phyloP scores from a whole-genome alignment of 2,797 vertebrate genomes.

The Thaleichthys pacificus region DNA sequence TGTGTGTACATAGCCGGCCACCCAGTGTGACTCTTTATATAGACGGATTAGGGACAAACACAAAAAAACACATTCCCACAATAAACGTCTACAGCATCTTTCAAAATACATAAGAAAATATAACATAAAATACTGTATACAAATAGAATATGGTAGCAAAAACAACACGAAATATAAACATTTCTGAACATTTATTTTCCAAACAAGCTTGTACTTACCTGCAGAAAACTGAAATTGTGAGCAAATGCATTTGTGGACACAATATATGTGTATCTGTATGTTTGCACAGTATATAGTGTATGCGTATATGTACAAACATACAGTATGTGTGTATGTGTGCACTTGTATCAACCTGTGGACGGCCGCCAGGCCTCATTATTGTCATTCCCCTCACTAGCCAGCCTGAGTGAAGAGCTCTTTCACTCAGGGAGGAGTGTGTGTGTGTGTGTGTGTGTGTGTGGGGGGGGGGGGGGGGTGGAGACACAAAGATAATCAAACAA shows the following conservation, averaged over 20 bases:
- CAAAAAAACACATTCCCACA: constrained; percentile 64
- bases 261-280: constrained; percentile 21
- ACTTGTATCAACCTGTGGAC: constrained; percentile 69
- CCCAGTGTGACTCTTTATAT: constrained; percentile 69
- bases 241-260: constrained; percentile 9
- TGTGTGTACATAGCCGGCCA: constrained; percentile 62
- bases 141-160: constrained; percentile 58
- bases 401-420: constrained; percentile 75
- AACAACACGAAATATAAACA: constrained; percentile 61
- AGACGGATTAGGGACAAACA: constrained; percentile 70
- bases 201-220: constrained; percentile 73
- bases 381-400: constrained; percentile 81
- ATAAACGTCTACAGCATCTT: constrained; percentile 47
- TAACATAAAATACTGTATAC: constrained; percentile 58
- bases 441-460: too few relatives aligned
- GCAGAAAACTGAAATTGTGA: constrained; percentile 45
- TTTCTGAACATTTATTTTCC: constrained; percentile 51
- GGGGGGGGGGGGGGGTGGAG: constrained; percentile 56
- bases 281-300: constrained; percentile 10
- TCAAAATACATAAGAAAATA: constrained; percentile 64
- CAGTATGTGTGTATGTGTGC: constrained; percentile 21
- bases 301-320: constrained; percentile 48
- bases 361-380: constrained; percentile 79
- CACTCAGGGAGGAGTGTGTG: constrained; percentile 56
- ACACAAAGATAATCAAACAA: constrained; percentile 78